Base-by-base conservation (phyloP, 2,113 vertebrate genomes). In the Anolis carolinensis region DNA sequence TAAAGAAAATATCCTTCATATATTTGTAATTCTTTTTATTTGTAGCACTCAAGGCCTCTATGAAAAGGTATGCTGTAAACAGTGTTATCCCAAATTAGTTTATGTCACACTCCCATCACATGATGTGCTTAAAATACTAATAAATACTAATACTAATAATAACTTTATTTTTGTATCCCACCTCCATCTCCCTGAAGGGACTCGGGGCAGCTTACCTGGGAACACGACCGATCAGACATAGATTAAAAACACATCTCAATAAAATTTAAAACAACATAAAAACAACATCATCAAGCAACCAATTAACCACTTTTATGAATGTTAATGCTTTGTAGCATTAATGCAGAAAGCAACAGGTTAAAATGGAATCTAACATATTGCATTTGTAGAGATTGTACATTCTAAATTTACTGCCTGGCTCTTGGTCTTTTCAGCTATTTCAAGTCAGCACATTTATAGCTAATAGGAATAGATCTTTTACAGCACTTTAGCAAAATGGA, bases 371-470 rank as follows among this genome's bases (percentile, higher is more conserved):
- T 20, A 86, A 89, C 83, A 86, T n/a, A 0, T 71, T 44, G 50
- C 65, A 10, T 63, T 76, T 7, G 4, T 27, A 68, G 0, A 0
- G 0, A 36, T 0, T 20, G 2, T 63, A 18, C 8, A 10, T 83
- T 23, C 16, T 3, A 27, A 81, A 65, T 59, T 59, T 86, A 72
- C 70, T 93, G n/a, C 59, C 70, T 89, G 65, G 25, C 75, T 65
- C 6, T 81, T 84, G 77, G 68, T 81, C 76, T 65, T 11, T 87
- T 90, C 67, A 52, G 83, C 82, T 83, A 70, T 82, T 93, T 92
- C 94, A 94, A 59, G 90, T 92, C 94, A 94, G 92, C 92, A 83
- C 55, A 89, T 90, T 92, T 62, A 44, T 92, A 82, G 55, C 62
- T 88, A 90, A 90, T 87, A 89, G 86, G 67, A 16, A 63, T 59